phyloP scores from a whole-genome alignment of 1,140 invertebrate genomes.

The Eriocheir sinensis region DNA sequence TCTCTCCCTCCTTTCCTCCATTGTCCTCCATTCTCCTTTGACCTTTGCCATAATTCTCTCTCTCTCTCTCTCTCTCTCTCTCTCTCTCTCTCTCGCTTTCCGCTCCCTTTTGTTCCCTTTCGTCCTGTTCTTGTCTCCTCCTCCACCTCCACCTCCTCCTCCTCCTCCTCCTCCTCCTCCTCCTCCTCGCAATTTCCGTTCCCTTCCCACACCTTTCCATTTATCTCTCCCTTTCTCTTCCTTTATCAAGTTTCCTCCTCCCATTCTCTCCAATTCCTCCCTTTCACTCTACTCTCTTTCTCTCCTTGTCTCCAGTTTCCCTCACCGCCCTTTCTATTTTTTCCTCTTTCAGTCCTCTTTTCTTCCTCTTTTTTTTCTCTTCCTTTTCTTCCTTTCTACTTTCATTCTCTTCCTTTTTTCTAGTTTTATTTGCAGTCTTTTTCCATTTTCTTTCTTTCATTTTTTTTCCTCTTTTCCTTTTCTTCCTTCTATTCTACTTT shows the following conservation, averaged over 20 bases:
- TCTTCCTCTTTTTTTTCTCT: background rate
- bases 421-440: background rate
- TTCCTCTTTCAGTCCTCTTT: background rate
- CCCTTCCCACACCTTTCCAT: background rate
- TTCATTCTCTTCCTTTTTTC: background rate
- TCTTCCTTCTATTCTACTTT: background rate
- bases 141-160: slow-evolving; percentile 6
- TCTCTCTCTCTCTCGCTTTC: background rate
- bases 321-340: too few relatives aligned
- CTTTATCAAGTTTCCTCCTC: background rate
- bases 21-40: background rate
- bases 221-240: background rate
- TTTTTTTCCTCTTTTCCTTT: background rate
- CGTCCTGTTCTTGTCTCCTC: slow-evolving; percentile 1
- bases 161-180: background rate
- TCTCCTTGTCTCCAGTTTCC: background rate
- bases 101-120: background rate
- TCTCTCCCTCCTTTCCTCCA: background rate
- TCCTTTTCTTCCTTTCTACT: background rate
- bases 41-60: background rate
- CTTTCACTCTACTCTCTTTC: slow-evolving; percentile 14
- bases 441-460: background rate
- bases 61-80: slow-evolving; percentile 41
- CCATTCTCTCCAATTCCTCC: slow-evolving; percentile 9
- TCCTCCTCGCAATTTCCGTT: background rate